Evolutionary conservation across 1,140 invertebrate genomes (phyloP), one percentile per base, ranked within the genome.

Genomic region (Pectinophora gossypiella): DNA sequence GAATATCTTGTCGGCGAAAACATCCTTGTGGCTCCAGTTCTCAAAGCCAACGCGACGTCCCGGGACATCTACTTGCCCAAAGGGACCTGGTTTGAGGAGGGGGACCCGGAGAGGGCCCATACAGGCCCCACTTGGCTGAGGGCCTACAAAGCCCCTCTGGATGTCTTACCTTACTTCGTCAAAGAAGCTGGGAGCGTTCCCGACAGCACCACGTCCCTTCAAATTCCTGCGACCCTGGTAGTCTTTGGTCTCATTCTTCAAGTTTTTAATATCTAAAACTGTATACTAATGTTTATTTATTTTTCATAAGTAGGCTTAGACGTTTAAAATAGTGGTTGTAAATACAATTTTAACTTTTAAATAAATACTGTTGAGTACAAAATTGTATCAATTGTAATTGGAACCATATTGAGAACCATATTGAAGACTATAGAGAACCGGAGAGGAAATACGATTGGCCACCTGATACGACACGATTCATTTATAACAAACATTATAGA

Each of bases 11-110:
- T 97, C 2, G 96, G 96, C 2, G 92, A 96, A 65, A 88, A 92
- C 23, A 91, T 96, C n/a, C 78, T 98, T n/a, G 94, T 96, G 0
- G 96, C 96, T 0, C 96, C 96, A 2, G 90, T 98, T 0, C 64
- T 97, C 7, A 84, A 90, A 10, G 85, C 95, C 81, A 92, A 91
- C 0, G 91, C 90, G 0, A 77, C 68, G 1, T 73, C 75, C 9
- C 88, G 95, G 7, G 91, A 96, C 64, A 90, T 97, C 36, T 97
- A 95, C 77, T 78, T 97, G 4, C 95, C 95, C 0, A 63, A 54
- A 2, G 95, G 95, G 0, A 70, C 64, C 7, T 96, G 95, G 95
- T 53, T 64, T 0, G 79, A 91, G 65, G 89, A 81, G 18, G 91
- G 88, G 0, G 74, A 89, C 21, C 67, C 75, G 1, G 61, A 76